Evolutionary conservation across 1,140 invertebrate species (phyloP), one percentile per base, ranked within the genome.

Genomic region (Drosophila guanche): DNA sequence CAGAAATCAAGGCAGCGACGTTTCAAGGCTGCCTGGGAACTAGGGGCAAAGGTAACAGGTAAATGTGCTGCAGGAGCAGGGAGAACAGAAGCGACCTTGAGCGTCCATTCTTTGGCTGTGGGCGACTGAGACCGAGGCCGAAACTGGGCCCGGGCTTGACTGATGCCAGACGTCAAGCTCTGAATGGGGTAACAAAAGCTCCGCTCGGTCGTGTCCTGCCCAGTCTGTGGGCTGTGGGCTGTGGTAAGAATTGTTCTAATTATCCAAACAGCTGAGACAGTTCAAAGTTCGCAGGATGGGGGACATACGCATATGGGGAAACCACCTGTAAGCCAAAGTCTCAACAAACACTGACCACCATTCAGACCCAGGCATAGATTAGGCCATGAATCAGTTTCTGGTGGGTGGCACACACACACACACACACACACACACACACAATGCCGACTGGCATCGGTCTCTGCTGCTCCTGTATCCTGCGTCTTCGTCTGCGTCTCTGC

Each of bases 291-390:
- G n/a, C n/a, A 16, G 42, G 4, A n/a, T 14, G 29, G 47, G 56
- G 16, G 29, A 27, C 14, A 29, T 14, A 40, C 12, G 3, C 6
- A 29, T n/a, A 10, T 50, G 22, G 57, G 25, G 25, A 41, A 79
- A 79, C 76, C 76, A 79, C 76, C 76, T 79, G 76, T 79, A 69
- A 70, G 61, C 54, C 59, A 25, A 50, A 2, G 33, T 45, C 52
- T 72, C 58, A 29, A 37, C 40, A 25, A 5, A 4, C 12, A 47
- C 66, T 61, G 69, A 58, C 74, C 65, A 25, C 16, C 16, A 20
- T 20, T 6, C n/a, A 47, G 6, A 27, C 14, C 16, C n/a, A 8
- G 23, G 55, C 55, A 46, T 27, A 46, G 22, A 27, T 42, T 41
- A 43, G 42, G 14, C 22, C 27, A 25, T 10, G 12, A 14, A 27